Percentiles rank a stretch among this genome's conserved stretches.
These are phyloP conservation scores for Larimichthys crocea DNA, from an alignment of 2,113 vertebrate genomes.

Conservation along the genomic window DNA sequence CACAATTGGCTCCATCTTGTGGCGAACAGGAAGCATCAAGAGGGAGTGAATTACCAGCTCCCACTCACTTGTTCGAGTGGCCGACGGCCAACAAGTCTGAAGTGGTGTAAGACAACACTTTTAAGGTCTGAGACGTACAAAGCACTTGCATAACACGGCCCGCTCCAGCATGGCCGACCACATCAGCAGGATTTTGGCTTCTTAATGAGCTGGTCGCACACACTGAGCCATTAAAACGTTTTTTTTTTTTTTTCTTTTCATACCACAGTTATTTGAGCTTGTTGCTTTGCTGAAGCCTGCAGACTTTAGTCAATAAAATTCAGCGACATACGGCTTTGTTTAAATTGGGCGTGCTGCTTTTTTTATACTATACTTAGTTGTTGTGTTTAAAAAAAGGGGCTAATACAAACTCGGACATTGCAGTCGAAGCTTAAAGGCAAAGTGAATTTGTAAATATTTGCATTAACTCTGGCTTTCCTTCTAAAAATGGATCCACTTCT, in stretches of 20 bases:
- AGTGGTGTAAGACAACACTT: constrained; percentile 65
- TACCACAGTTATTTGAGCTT: constrained; percentile 41
- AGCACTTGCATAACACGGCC: constrained; percentile 62
- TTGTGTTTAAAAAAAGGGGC: constrained; percentile 1
- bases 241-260: neutral
- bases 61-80: constrained; percentile 60
- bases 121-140: constrained; percentile 41
- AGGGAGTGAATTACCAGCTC: constrained; percentile 22
- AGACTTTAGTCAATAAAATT: constrained; percentile 67
- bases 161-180: constrained; percentile 12
- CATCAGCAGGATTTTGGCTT: constrained; percentile 55
- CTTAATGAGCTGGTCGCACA: constrained; percentile 56
- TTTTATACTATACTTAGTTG: neutral
- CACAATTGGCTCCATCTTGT: constrained; percentile 74
- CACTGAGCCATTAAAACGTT: constrained; percentile 32
- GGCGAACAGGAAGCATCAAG: constrained; percentile 46
- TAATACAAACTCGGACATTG: neutral
- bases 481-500: constrained; percentile 27
- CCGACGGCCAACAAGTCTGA: constrained; percentile 42
- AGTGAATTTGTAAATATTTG: constrained; percentile 20
- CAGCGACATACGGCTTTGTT: constrained; percentile 59
- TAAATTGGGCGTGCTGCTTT: constrained; percentile 38
- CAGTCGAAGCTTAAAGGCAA: neutral
- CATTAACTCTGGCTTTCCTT: constrained; percentile 4
- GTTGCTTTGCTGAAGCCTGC: constrained; percentile 59